Evolutionary conservation across 2,113 vertebrate species (phyloP).

Genomic region (Ceuthmochares aereus): DNA sequence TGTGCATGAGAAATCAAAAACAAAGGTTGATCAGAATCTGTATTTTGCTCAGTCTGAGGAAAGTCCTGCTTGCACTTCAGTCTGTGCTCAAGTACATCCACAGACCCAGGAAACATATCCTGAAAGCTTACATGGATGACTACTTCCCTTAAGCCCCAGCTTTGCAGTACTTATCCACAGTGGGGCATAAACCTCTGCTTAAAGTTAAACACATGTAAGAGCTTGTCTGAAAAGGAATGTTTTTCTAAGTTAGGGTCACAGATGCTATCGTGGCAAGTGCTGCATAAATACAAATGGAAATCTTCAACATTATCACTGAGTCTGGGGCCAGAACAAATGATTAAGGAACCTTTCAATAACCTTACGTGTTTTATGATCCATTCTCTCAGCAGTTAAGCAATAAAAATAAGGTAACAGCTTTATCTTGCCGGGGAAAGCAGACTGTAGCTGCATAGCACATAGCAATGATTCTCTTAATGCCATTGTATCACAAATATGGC

Average conservation of each 20-base stretch:
- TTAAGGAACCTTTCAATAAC: constrained; percentile 24
- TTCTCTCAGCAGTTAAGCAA: background rate
- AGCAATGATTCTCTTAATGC: background rate
- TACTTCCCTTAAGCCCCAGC: background rate
- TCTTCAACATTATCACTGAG: background rate
- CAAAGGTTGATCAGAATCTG: background rate
- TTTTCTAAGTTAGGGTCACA: background rate
- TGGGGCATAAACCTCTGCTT: background rate
- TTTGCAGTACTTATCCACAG: background rate
- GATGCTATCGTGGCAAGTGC: background rate
- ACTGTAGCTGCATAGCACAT: background rate
- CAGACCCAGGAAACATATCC: background rate
- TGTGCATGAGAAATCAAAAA: background rate
- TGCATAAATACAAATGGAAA: background rate
- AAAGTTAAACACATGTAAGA: background rate
- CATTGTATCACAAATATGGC: background rate
- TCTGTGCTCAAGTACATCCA: background rate
- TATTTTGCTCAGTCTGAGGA: background rate
- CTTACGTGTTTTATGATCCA: background rate
- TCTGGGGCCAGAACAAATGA: constrained; percentile 19
- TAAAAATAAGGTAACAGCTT: background rate
- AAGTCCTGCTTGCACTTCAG: background rate
- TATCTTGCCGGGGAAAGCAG: background rate
- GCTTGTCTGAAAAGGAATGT: background rate
- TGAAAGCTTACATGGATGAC: background rate